These are phyloP conservation scores for Monopterus albus DNA, from an alignment of 2,113 vertebrate genomes.

Conservation along the genomic window DNA sequence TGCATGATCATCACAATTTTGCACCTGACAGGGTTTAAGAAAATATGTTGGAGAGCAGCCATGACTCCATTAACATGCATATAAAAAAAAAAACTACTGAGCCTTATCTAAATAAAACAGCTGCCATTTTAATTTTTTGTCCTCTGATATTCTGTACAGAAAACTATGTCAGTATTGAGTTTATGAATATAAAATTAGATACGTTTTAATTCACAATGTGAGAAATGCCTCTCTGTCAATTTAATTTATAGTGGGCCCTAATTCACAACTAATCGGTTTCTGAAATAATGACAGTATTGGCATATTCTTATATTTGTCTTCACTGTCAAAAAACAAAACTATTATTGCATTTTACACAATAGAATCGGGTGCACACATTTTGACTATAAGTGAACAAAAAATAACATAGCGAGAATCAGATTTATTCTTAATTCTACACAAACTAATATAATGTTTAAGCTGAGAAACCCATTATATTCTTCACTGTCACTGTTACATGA, in stretches of 20 bases:
- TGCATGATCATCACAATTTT: constrained; percentile 54
- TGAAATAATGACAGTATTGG: constrained; percentile 38
- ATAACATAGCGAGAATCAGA: neutral
- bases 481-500: neutral
- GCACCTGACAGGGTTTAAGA: constrained; percentile 52
- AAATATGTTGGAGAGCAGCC: constrained; percentile 39
- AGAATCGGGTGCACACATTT: neutral
- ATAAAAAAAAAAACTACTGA: constrained; percentile 2
- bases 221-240: constrained; percentile 4
- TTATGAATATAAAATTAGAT: constrained; percentile 50
- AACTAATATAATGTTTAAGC: neutral
- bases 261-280: constrained; percentile 6
- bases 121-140: constrained; percentile 74
- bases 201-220: constrained; percentile 12
- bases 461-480: neutral
- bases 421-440: neutral
- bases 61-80: constrained; percentile 59
- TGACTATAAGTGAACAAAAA: neutral
- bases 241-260: constrained; percentile 18
- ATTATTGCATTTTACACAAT: constrained; percentile 13
- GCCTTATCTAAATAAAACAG: constrained; percentile 75
- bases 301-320: constrained; percentile 27
- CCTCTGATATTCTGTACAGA: constrained; percentile 39
- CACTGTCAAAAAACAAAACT: constrained; percentile 12
- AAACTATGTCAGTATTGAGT: constrained; percentile 39